Conservation (phyloP, 2,113 vertebrate species). For the Rallus limicola region DNA sequence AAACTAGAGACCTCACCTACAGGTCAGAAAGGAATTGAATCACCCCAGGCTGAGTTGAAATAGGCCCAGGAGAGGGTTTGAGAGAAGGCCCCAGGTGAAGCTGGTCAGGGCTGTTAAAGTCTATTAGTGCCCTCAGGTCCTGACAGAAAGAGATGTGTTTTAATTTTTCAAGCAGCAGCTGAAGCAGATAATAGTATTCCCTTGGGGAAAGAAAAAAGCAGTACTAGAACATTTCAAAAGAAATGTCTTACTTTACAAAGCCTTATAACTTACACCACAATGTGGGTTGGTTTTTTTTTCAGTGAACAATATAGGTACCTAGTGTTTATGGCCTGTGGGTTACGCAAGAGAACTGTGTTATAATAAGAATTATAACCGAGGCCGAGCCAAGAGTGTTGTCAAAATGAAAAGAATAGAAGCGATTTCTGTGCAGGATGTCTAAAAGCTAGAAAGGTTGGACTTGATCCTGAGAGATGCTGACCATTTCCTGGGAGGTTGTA, state of each 20-base stretch:
- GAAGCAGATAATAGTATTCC: background rate
- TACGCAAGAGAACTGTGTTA: background rate
- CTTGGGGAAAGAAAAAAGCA: background rate
- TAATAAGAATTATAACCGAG: background rate
- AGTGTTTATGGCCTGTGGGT: background rate
- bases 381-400: background rate
- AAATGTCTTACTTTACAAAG: background rate
- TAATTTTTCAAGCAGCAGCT: conserved; percentile 7
- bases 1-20: background rate
- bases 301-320: background rate
- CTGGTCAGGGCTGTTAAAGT: background rate
- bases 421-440: background rate
- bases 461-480: background rate
- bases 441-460: background rate
- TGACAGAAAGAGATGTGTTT: background rate
- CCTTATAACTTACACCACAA: background rate
- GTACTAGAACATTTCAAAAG: background rate
- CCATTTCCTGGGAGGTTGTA: background rate
- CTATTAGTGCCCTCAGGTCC: background rate
- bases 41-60: background rate
- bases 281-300: background rate
- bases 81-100: background rate
- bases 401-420: background rate
- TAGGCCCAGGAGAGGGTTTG: background rate
- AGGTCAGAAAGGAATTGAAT: background rate